These are phyloP conservation scores for Ostrea denselamellosa DNA, from an alignment of 1,140 invertebrate species.

Conservation along the genomic window DNA sequence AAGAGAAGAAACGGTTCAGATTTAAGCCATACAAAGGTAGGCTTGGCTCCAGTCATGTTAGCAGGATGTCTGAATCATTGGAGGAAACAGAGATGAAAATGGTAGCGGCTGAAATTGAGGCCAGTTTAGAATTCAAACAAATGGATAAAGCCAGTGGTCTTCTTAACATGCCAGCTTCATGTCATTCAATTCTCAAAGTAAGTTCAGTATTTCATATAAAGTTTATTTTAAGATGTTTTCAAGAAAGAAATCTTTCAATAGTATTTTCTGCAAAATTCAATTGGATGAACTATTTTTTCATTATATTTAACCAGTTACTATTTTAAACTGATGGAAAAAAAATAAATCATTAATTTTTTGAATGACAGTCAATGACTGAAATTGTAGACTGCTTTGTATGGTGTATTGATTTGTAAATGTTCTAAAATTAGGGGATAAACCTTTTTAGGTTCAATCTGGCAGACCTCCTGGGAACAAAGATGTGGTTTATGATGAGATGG, in stretches of 20 bases:
- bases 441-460: constrained; percentile 72
- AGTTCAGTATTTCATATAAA: too few species aligned
- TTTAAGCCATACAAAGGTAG: constrained; percentile 73
- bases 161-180: constrained; percentile 73
- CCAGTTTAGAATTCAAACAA: constrained; percentile 50
- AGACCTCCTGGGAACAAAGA: constrained; percentile 77
- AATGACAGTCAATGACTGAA: too few species aligned
- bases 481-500: constrained; percentile 76
- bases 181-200: constrained; percentile 76
- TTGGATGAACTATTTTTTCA: too few species aligned
- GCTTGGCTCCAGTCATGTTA: constrained; percentile 67
- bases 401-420: background rate
- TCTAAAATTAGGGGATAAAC: constrained; percentile 19
- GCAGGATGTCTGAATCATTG: constrained; percentile 71
- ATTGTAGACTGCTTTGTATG: too few species aligned
- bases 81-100: constrained; percentile 74
- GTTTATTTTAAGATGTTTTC: too few species aligned
- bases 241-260: too few species aligned
- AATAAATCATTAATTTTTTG: too few species aligned
- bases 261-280: too few species aligned
- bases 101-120: constrained; percentile 59
- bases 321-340: too few species aligned
- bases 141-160: constrained; percentile 60
- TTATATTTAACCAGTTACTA: too few species aligned
- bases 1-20: constrained; percentile 66